Base-by-base conservation (phyloP, 2,113 vertebrate species). In the Cricetomys ansorgei region DNA sequence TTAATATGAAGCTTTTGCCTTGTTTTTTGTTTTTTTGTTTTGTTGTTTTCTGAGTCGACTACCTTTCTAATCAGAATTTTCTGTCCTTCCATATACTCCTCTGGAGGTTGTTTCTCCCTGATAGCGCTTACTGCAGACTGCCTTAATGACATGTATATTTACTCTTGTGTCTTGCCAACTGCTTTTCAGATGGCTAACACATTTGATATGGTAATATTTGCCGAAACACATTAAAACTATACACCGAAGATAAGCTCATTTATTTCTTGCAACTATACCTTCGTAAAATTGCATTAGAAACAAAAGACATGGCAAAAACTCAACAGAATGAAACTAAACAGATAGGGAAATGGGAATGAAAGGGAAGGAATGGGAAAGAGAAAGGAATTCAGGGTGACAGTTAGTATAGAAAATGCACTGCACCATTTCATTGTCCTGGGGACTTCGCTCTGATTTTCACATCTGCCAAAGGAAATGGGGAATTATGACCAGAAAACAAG, bases 321-420 rank as follows among this genome's bases (percentile, higher is more conserved):
- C 27, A 67, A n/a, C 23, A n/a, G 69, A 69, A 96, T 50, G 92
- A 95, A 94, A 93, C 76, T 70, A 90, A 97, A 79, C 43, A 95
- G 43, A 69, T 92, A 70, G 53, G 37, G 76, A 94, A 94, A 89
- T 67, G n/a, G 37, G 55, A 45, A 50, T 70, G 19, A 90, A 83
- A 34, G 50, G 57, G 55, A 93, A 92, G 89, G 13, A 53, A 48
- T 57, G 21, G 55, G 31, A 77, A 88, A 87, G 34, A 87, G 75
- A 94, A 95, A 88, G 83, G 67, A 92, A 94, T 31, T 69, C 16
- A 76, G 34, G 50, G 10, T 2, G 79, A 95, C 59, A n/a, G 3
- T 90, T 70, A 86, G 50, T 62, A 77, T 23, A 62, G 70, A 88
- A 92, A 88, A 76, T 64, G 15, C 13, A 70, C 34, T 5, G 7